Evolutionary conservation across 2,888 invertebrate species (phyloP), one percentile per base, ranked within the genome.

Genomic region (Drosophila birchii): DNA sequence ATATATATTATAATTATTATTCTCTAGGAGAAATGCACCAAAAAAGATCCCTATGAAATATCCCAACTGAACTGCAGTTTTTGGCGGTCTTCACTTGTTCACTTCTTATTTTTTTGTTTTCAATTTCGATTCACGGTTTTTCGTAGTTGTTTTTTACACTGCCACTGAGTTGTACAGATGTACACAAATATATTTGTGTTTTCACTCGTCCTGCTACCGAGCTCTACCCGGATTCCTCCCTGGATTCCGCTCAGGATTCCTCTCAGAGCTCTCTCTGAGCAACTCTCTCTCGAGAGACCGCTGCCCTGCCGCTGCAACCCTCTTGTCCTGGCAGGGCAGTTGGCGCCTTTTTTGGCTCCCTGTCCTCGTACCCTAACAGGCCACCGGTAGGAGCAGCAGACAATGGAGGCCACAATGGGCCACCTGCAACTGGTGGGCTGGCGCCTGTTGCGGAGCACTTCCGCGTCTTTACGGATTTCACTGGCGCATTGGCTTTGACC

Each of bases 271-370:
- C 68, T 41, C 53, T 9, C 36, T 43, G 16, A 5, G 9, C 20
- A 16, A 34, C 51, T 20, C 51, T 20, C 51, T 51, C 51, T 20
- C 51, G 12, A 47, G 47, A 26, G 7, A 12, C 32, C 26, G 14
- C 44, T 14, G n/a, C 43, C 34, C 34, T 41, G 41, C 67, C 53
- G 26, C 39, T 73, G 9, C 69, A 32, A 44, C 81, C 44, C 67
- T 67, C 59, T 60, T 39, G 59, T 41, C 44, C 20, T 47, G 29
- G 29, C 49, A 43, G 16, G 18, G 45, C 57, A 57, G 71, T 86
- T 86, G 84, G 87, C 81, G 87, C 87, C 81, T 78, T 88, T 83
- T 83, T 82, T 62, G 70, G 20, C 20, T 11, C 16, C 34, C 72
- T 32, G 29, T 32, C 18, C 0, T 5, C 14, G 7, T 18, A 12